Percentiles rank a stretch among this genome's conserved stretches.
Evolutionary conservation across 2,113 vertebrate genomes (phyloP).

Genomic region (Ursus arctos): DNA sequence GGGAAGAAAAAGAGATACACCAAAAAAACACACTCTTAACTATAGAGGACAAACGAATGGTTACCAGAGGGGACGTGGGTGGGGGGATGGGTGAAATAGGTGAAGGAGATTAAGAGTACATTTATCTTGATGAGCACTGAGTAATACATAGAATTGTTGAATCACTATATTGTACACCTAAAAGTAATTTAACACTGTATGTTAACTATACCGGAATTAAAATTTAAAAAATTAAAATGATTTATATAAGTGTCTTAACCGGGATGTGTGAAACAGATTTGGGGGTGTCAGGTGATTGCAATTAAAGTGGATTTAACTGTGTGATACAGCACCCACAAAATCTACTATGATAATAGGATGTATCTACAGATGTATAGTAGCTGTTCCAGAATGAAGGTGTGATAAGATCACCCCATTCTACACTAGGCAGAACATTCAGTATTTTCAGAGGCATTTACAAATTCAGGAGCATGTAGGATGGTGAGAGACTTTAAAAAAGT

Average conservation of each 20-base stretch:
- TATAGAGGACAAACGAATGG: not conserved
- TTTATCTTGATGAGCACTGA: not conserved
- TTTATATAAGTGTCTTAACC: not conserved
- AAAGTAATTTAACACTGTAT: not conserved
- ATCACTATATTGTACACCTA: not conserved
- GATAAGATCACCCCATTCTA: not conserved
- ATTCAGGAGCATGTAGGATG: not conserved
- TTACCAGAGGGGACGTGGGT: not conserved
- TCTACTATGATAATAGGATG: not conserved
- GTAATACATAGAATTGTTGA: not conserved
- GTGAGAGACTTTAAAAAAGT: not conserved
- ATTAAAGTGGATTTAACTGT: slow-evolving; percentile 31
- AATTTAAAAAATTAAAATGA: not conserved
- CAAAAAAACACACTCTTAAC: not conserved
- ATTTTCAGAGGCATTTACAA: slow-evolving; percentile 46
- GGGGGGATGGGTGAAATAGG: not conserved
- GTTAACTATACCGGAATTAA: not conserved
- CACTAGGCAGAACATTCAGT: slow-evolving; percentile 12
- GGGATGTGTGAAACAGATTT: not conserved
- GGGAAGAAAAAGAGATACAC: not conserved
- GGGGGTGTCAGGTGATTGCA: not conserved
- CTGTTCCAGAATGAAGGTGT: not conserved
- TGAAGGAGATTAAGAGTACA: not conserved
- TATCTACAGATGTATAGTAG: not conserved
- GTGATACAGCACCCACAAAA: not conserved